phyloP scores from a whole-genome alignment of 2,113 vertebrate species.

The Oncorhynchus keta region DNA sequence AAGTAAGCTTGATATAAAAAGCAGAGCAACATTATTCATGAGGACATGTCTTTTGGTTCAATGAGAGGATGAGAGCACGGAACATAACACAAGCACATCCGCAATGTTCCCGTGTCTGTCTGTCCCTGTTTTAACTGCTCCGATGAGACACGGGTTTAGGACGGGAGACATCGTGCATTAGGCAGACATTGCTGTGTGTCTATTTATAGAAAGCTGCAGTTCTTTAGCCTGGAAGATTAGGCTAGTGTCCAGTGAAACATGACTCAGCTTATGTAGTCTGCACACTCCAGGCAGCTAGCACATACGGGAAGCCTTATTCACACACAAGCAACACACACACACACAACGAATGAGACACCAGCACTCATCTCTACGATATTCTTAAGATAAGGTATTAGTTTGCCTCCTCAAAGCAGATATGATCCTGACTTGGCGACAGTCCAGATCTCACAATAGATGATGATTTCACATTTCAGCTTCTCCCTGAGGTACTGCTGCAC shows the following conservation, averaged over 20 bases:
- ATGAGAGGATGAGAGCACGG: background rate
- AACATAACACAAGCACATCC: background rate
- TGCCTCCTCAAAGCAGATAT: conserved; percentile 2
- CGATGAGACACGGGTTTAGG: background rate
- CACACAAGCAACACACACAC: background rate
- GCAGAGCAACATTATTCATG: background rate
- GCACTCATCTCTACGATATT: background rate
- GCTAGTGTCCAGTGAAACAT: background rate
- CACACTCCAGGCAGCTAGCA: background rate
- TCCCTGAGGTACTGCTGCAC: conserved; percentile 16
- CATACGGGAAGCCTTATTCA: background rate
- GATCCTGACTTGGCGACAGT: background rate
- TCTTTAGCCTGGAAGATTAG: conserved; percentile 6
- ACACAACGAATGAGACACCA: background rate
- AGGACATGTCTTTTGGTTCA: background rate
- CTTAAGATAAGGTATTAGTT: background rate
- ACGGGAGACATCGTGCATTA: background rate
- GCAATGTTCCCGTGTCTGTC: background rate
- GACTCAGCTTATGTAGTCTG: conserved; percentile 15
- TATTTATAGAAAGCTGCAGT: conserved; percentile 9
- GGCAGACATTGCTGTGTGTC: background rate
- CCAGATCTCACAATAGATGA: conserved; percentile 21
- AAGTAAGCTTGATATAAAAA: background rate
- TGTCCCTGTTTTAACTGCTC: background rate
- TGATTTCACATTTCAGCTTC: conserved; percentile 34